phyloP scores from a whole-genome alignment of 2,113 vertebrate species.

The Camelus bactrianus region DNA sequence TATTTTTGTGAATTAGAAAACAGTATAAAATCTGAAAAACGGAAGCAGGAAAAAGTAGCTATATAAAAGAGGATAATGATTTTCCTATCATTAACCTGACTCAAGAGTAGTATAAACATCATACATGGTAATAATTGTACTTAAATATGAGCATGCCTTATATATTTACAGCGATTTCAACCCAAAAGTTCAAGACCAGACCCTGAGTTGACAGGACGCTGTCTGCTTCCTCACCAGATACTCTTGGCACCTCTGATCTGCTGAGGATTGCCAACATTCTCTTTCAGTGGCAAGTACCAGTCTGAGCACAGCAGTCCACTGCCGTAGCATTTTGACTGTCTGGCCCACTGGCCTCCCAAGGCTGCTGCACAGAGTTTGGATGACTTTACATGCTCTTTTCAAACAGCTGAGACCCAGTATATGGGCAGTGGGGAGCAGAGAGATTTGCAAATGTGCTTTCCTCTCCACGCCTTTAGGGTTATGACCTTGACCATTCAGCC shows the following conservation, averaged over 20 bases:
- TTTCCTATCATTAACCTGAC: neutral
- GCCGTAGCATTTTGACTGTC: neutral
- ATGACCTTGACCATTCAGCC: neutral
- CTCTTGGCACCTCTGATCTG: neutral
- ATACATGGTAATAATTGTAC: neutral
- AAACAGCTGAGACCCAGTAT: neutral
- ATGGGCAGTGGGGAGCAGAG: neutral
- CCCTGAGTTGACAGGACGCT: neutral
- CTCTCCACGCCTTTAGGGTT: neutral
- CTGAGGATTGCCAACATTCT: neutral
- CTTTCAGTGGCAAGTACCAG: neutral
- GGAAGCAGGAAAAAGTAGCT: constrained; percentile 29
- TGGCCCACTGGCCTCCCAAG: neutral
- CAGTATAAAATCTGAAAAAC: constrained; percentile 21
- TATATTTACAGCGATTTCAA: neutral
- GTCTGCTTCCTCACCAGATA: neutral
- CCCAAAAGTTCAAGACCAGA: neutral
- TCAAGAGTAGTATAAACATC: neutral
- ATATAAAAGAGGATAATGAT: neutral
- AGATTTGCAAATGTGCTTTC: neutral
- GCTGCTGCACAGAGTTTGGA: neutral
- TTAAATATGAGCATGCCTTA: neutral
- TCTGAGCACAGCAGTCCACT: neutral
- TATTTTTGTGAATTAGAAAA: constrained; percentile 57
- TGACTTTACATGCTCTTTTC: neutral